Percentiles rank a stretch among this genome's conserved stretches.
Evolutionary conservation across 2,113 vertebrate species (phyloP).

Genomic region (Meles meles): DNA sequence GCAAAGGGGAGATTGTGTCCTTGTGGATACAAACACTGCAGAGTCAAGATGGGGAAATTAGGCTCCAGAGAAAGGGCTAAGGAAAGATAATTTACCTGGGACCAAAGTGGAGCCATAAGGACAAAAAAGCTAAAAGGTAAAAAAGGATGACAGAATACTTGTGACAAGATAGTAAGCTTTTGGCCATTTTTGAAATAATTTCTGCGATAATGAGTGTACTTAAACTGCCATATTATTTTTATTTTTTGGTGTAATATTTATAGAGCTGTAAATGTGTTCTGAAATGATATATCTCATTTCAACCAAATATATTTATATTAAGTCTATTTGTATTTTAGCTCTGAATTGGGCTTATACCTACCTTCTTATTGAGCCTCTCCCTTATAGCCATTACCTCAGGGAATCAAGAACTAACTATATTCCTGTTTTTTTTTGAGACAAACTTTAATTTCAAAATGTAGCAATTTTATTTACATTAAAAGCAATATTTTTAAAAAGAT

Average conservation of each 20-base stretch:
- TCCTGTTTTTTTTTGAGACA: neutral
- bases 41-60: neutral
- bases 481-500: neutral
- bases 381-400: neutral
- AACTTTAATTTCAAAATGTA: neutral
- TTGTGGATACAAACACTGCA: neutral
- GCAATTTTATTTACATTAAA: constrained; percentile 9
- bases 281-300: constrained; percentile 15
- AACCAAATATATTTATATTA: neutral
- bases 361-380: neutral
- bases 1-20: neutral
- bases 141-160: neutral
- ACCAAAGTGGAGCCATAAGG: neutral
- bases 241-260: neutral
- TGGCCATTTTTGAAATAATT: neutral
- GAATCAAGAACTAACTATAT: neutral
- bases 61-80: neutral
- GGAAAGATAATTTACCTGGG: neutral
- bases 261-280: neutral
- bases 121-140: neutral
- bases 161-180: neutral
- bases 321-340: neutral
- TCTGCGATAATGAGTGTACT: neutral
- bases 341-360: neutral
- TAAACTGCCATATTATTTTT: neutral